Evolutionary conservation across 2,888 invertebrate species (phyloP).

Genomic region (Mantis religiosa): DNA sequence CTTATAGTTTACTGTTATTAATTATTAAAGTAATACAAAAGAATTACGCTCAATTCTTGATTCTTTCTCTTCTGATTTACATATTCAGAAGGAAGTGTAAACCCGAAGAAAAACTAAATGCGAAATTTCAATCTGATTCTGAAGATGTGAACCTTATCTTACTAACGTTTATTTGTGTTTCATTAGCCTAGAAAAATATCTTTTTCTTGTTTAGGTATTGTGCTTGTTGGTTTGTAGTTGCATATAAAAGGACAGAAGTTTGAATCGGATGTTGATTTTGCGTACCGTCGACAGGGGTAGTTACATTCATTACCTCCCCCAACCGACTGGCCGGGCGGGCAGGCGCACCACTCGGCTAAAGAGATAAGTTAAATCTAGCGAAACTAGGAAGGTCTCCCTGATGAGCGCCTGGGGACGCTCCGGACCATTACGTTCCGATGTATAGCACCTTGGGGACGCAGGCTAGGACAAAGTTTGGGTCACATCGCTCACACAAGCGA

Average conservation of each 20-base stretch:
- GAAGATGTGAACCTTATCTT: no score
- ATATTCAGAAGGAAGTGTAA: no score
- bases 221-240: neutral
- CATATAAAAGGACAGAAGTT: neutral
- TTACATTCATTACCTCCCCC: constrained; percentile 2
- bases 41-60: no score
- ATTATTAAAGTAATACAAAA: no score
- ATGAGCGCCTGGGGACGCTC: constrained; percentile 2
- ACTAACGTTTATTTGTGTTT: no score
- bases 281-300: neutral
- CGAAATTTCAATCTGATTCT: no score
- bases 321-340: neutral
- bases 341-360: neutral
- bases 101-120: no score
- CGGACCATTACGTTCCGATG: constrained; percentile 22
- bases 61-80: no score
- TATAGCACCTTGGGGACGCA: constrained; percentile 19
- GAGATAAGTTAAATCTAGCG: constrained; percentile 17
- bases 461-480: constrained; percentile 10
- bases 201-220: no score
- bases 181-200: no score
- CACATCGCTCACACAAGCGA: neutral
- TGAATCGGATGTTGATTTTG: neutral
- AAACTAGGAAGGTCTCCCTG: constrained; percentile 5
- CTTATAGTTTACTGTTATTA: no score